phyloP scores from a whole-genome alignment of 1,140 invertebrate genomes.

The Dendroctonus ponderosae region DNA sequence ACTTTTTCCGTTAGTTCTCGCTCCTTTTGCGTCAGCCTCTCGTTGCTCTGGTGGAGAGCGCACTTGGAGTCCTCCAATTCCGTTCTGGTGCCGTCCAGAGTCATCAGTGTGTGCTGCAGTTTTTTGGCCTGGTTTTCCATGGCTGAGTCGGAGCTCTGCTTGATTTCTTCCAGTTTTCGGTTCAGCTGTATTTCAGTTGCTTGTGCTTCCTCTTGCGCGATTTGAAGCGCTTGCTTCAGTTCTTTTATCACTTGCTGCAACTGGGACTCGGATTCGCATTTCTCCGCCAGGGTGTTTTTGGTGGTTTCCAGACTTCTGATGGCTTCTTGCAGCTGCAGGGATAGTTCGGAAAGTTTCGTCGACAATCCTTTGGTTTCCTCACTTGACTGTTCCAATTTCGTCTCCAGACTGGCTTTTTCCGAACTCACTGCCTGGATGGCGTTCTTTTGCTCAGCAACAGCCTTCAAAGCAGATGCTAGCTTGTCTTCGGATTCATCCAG shows the following conservation, averaged over 20 bases:
- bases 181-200: background rate
- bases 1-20: too few relatives aligned
- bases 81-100: too few relatives aligned
- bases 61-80: too few relatives aligned
- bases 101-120: too few relatives aligned
- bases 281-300: background rate
- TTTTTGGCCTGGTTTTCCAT: too few relatives aligned
- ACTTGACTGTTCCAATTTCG: background rate
- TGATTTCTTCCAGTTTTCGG: background rate
- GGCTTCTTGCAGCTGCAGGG: background rate
- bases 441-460: background rate
- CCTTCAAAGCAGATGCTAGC: background rate
- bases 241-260: background rate
- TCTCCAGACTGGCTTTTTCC: slow-evolving; percentile 6
- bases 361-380: too few relatives aligned
- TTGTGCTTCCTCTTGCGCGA: background rate
- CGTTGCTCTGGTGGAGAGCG: too few relatives aligned
- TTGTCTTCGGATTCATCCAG: slow-evolving; percentile 10
- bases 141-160: background rate
- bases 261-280: background rate
- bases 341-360: too few relatives aligned
- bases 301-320: background rate
- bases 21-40: too few relatives aligned
- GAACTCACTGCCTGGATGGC: background rate
- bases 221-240: background rate